Base-by-base conservation (phyloP, 2,888 invertebrate genomes). In the Matsumyia berberina region DNA sequence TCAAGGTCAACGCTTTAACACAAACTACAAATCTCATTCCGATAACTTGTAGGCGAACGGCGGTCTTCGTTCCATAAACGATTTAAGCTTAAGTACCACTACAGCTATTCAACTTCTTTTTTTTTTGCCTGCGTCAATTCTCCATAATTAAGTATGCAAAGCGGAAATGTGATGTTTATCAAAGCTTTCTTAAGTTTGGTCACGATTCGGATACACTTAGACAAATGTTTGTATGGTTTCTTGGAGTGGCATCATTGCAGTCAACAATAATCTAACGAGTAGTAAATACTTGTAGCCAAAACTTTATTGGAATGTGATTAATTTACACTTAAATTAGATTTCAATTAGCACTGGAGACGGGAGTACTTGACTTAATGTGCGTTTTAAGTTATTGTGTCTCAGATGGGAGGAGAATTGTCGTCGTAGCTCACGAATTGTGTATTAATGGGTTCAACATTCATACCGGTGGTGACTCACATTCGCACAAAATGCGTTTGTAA, bases 71-170 rank as follows among this genome's bases (percentile, higher is more conserved):
- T 24, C 51, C 55, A 57, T 66, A 57, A 55, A 42, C 29, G 17
- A 64, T 29, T 46, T 35, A 29, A 53, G 37, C 17, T 44, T 44
- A 31, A 53, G 51, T 62, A 24, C 44, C 53, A 44, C 62, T 62
- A 35, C 33, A 55, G 44, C 62, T 64, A 53, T 53, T 42, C 42
- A 55, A 69, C 46, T 58, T 33, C n/a, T 58, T 33, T 15, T 58
- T 24, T 35, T 12, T 33, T 57, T 46, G 19, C 57, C 57, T 37
- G 12, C 74, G 74, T 74, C 74, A 74, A 46, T 31, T 37, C 46
- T 5, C 64, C 64, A 74, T 66, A 57, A 64, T 64, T 66, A 35
- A 57, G 29, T 57, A 74, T 64, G 57, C 37, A 37, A 64, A 66
- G 64, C 74, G 74, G 74, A 74, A 74, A 55, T 55, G 15, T 15